Evolutionary conservation across 2,888 invertebrate genomes (phyloP).

Genomic region (Diaphora mendica): DNA sequence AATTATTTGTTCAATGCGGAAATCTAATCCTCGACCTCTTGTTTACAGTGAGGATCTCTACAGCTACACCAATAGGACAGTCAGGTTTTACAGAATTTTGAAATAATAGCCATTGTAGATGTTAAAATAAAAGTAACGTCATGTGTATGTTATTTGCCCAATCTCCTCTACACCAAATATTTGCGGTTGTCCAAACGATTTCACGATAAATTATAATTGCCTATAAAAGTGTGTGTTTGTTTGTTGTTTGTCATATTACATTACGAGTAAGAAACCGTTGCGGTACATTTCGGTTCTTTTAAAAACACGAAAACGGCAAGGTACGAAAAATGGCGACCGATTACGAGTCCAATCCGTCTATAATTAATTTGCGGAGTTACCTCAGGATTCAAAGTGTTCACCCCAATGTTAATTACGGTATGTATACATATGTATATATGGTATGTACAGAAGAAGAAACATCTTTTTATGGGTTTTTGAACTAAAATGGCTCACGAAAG

Average conservation of each 20-base stretch:
- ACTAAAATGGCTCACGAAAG: neutral
- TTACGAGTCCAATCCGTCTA: constrained; percentile 77
- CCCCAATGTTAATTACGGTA: constrained; percentile 91
- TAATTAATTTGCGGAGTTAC: constrained; percentile 90
- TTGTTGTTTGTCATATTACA: constrained; percentile 6
- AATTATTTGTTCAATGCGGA: neutral
- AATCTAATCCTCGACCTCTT: neutral
- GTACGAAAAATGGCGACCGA: constrained; percentile 57
- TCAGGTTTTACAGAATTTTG: neutral
- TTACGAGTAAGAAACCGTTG: neutral
- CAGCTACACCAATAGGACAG: neutral
- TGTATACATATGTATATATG: constrained; percentile 35
- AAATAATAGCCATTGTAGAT: neutral
- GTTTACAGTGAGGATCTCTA: neutral
- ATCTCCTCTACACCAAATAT: constrained; percentile 32
- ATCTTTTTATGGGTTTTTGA: neutral
- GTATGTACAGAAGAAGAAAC: no score
- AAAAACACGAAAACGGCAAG: neutral
- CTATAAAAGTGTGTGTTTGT: constrained; percentile 31
- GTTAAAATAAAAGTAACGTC: neutral
- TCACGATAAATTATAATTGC: constrained; percentile 32
- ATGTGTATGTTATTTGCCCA: constrained; percentile 15
- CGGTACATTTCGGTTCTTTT: neutral
- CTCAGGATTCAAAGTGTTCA: constrained; percentile 91
- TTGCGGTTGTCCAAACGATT: constrained; percentile 43